Conservation (phyloP, 2,113 vertebrate species). For the Excalfactoria chinensis region DNA sequence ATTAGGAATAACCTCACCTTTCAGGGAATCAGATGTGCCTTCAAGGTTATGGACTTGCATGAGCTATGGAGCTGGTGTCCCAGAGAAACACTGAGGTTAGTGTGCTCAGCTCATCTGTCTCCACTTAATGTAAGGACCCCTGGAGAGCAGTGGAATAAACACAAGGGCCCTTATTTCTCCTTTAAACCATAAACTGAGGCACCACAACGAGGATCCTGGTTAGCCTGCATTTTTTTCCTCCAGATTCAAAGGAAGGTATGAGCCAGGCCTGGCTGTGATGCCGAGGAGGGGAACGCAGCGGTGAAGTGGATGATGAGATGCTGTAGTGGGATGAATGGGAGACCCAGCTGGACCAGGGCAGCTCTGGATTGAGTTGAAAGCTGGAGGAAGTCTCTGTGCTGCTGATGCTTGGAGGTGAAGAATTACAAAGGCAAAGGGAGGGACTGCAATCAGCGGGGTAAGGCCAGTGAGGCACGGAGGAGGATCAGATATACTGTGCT, state of each 20-base stretch:
- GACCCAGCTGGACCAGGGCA: slow-evolving; percentile 13
- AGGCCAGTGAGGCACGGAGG: background rate
- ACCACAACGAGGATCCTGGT: background rate
- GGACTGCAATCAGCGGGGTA: background rate
- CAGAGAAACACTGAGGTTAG: background rate
- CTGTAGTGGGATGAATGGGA: background rate
- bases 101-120: background rate
- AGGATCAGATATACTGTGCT: background rate
- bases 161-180: background rate
- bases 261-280: background rate
- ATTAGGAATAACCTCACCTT: slow-evolving; percentile 59
- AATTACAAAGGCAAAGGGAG: background rate
- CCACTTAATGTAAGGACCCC: background rate
- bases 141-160: background rate
- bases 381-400: accelerated
- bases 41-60: slow-evolving; percentile 50
- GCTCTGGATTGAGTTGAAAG: background rate
- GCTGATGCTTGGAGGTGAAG: background rate
- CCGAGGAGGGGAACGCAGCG: background rate
- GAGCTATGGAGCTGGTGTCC: slow-evolving; percentile 23
- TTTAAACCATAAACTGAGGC: background rate
- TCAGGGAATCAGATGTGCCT: slow-evolving; percentile 47
- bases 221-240: accelerated
- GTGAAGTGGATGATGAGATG: background rate
- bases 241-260: background rate